A percentile compares a stretch with the other conserved stretches of the same genome.
phyloP scores from a whole-genome alignment of 2,113 vertebrate genomes.

The Clarias magur region DNA sequence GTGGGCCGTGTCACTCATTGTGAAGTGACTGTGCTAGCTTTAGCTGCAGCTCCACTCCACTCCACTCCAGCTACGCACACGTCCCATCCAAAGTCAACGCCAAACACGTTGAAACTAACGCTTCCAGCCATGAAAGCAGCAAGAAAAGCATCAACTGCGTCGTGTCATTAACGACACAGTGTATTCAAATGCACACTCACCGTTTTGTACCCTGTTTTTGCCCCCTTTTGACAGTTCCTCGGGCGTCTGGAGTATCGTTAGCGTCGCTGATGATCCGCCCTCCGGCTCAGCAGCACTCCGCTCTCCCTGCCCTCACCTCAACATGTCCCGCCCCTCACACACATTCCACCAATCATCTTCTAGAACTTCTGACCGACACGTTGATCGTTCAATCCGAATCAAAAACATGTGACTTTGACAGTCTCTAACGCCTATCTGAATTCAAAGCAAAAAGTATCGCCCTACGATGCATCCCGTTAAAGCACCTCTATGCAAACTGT shows the following conservation, averaged over 20 bases:
- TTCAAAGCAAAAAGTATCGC: not conserved
- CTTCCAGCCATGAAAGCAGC: not conserved
- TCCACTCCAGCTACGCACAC: not conserved
- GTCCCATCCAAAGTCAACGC: conserved; percentile 69
- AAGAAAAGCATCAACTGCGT: not conserved
- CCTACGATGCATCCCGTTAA: not conserved
- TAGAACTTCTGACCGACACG: not conserved
- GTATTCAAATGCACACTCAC: conserved; percentile 63
- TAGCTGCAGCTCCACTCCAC: conserved; percentile 2
- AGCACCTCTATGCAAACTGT: not conserved
- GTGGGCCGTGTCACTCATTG: conserved; percentile 33
- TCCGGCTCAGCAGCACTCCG: conserved; percentile 57
- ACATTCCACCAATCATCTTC: conserved; percentile 50
- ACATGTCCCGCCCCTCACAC: conserved; percentile 20
- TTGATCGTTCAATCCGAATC: conserved; percentile 40
- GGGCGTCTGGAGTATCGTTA: conserved; percentile 66
- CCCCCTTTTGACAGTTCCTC: conserved; percentile 63
- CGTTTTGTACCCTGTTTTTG: conserved; percentile 62
- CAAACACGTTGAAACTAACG: conserved; percentile 2
- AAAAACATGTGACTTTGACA: not conserved
- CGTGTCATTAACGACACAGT: not conserved
- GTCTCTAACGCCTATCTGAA: not conserved
- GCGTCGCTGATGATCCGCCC: conserved; percentile 71
- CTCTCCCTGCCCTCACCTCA: conserved; percentile 37
- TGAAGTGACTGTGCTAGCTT: not conserved